Percentiles rank a stretch among this genome's conserved stretches.
Conservation (phyloP, 2,888 invertebrate species). For the Fragum whitleyi region DNA sequence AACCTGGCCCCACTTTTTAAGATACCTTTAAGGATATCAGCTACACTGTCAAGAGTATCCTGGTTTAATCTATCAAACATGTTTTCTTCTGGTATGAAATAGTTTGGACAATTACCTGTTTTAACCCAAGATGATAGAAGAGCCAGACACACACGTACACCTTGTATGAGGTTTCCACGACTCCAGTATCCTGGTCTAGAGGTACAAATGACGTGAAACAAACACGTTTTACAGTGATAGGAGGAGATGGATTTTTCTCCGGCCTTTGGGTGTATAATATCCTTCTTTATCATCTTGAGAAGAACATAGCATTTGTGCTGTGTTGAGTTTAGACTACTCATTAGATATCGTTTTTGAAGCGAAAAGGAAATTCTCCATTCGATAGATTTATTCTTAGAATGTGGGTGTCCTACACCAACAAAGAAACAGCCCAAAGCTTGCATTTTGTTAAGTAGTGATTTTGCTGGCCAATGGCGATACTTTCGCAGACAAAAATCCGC, state of each 20-base stretch:
- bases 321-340: constrained; percentile 27
- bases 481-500: not conserved
- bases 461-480: not conserved
- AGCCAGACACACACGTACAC: not conserved
- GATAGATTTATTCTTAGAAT: not conserved
- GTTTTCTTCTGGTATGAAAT: constrained; percentile 27
- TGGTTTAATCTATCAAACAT: constrained; percentile 20
- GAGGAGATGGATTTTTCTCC: constrained; percentile 21
- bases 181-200: not conserved
- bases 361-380: constrained; percentile 46
- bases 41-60: not conserved
- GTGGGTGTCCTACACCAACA: constrained; percentile 27
- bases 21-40: not conserved
- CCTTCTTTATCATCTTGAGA: constrained; percentile 34
- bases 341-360: constrained; percentile 26
- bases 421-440: constrained; percentile 3
- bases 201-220: constrained; percentile 11
- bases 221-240: constrained; percentile 30
- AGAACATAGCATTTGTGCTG: constrained; percentile 43
- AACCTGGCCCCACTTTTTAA: not conserved
- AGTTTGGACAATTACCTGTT: constrained; percentile 22
- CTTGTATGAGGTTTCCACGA: not conserved
- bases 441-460: not conserved
- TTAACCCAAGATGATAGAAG: constrained; percentile 1
- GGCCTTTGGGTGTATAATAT: constrained; percentile 2